Evolutionary conservation across 2,888 invertebrate genomes (phyloP).

Genomic region (Bembecia ichneumoniformis): DNA sequence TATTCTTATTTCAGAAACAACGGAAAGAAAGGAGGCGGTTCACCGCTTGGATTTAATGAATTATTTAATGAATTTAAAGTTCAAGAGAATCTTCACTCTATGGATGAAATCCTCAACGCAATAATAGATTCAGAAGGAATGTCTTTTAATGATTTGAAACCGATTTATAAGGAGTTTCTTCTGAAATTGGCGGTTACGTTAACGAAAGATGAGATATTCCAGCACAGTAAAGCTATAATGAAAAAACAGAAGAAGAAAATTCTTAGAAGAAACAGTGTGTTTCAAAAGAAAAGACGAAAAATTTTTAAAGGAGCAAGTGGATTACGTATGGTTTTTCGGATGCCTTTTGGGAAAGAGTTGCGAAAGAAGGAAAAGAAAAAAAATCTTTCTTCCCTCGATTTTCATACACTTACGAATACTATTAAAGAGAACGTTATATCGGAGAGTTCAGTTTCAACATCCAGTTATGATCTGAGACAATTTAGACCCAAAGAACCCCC

Average conservation of each 20-base stretch:
- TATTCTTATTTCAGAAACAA: constrained; percentile 64
- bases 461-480: constrained; percentile 75
- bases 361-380: constrained; percentile 42
- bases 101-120: constrained; percentile 89
- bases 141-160: constrained; percentile 93
- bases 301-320: constrained; percentile 74
- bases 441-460: constrained; percentile 75
- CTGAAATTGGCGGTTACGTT: constrained; percentile 88
- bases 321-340: constrained; percentile 76
- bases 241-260: constrained; percentile 83
- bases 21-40: constrained; percentile 79
- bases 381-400: constrained; percentile 27
- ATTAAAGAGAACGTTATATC: constrained; percentile 47
- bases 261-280: constrained; percentile 68
- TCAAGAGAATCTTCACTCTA: constrained; percentile 89
- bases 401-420: constrained; percentile 22
- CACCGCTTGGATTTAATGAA: constrained; percentile 88
- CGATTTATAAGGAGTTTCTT: constrained; percentile 91
- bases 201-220: constrained; percentile 93
- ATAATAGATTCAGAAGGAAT: constrained; percentile 93
- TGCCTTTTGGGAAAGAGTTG: constrained; percentile 66
- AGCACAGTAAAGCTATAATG: constrained; percentile 92
- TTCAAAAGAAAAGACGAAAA: constrained; percentile 72
- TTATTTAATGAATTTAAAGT: constrained; percentile 89
- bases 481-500: constrained; percentile 72